Evolutionary conservation across 2,113 vertebrate genomes (phyloP).

Genomic region (Abramis brama): DNA sequence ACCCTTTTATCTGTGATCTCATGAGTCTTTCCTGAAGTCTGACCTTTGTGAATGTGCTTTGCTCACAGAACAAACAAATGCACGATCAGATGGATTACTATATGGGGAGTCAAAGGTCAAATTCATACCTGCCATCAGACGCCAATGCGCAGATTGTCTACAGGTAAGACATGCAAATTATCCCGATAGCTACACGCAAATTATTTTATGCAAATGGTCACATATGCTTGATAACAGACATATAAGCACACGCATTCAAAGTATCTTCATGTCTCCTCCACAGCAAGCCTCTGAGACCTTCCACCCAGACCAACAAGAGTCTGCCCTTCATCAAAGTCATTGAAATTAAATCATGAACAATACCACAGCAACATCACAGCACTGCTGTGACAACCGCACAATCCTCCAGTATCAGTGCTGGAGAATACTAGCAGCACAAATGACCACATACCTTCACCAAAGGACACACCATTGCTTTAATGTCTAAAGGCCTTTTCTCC

Average conservation of each 20-base stretch:
- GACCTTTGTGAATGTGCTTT: conserved; percentile 10
- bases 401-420: background rate
- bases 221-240: background rate
- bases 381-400: background rate
- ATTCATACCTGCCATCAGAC: conserved; percentile 71
- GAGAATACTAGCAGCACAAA: background rate
- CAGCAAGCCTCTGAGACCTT: conserved; percentile 79
- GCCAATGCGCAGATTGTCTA: conserved; percentile 81
- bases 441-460: background rate
- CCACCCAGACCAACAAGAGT: conserved; percentile 78
- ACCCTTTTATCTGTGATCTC: background rate
- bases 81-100: conserved; percentile 90
- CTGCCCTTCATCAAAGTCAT: conserved; percentile 91
- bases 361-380: background rate
- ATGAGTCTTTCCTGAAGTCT: background rate
- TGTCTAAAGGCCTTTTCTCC: background rate
- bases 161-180: conserved; percentile 72
- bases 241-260: background rate
- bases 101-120: conserved; percentile 80
- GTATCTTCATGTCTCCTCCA: background rate
- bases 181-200: background rate
- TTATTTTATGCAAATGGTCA: background rate
- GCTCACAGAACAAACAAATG: conserved; percentile 88
- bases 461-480: background rate
- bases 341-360: conserved; percentile 81